Base-by-base conservation (phyloP, 2,113 vertebrate species). In the Monopterus albus region DNA sequence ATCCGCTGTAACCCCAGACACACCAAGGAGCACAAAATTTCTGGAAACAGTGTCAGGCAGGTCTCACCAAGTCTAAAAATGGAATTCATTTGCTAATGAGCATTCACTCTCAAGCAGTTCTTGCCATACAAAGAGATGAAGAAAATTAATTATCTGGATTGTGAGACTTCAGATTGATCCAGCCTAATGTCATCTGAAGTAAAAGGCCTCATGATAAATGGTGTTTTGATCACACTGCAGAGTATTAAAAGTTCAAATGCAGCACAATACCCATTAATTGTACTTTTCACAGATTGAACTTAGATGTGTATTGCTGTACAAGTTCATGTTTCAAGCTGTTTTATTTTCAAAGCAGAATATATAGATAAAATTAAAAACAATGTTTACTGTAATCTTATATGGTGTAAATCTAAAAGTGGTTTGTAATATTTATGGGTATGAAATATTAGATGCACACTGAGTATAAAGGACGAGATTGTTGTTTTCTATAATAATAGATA, bases 101-200 rank as follows among this genome's bases (percentile, higher is more conserved):
- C 17, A 7, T 35, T 62, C 15, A 31, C 36, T 46, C 31, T 40
- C 15, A 49, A 61, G 42, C 21, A 36, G 18, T 17, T 23, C 59
- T 49, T n/a, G 0, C 18, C 20, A 31, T 38, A 17, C 29, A 67
- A 51, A 49, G n/a, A 45, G 13, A 38, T 49, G 35, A 26, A 36
- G 33, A 26, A 62, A 69, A 33, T 40, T 12, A 58, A 74, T 69
- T 56, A 57, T 57, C 43, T 62, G 18, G 42, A 56, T 62, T 56
- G 57, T 18, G 21, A 49, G 50, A 49, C 13, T 36, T 43, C 13
- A 50, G 26, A 56, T 49, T 21, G 21, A 70, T 58, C 25, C 26
- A 40, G 38, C 31, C 10, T 8, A 12, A 51, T 53, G 57, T 17
- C 47, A 45, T 70, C 13, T 36, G 43, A 59, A 18, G 38, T 59